These are phyloP conservation scores for Acrobasis consociella DNA, from an alignment of 2,888 invertebrate genomes.

Conservation along the genomic window DNA sequence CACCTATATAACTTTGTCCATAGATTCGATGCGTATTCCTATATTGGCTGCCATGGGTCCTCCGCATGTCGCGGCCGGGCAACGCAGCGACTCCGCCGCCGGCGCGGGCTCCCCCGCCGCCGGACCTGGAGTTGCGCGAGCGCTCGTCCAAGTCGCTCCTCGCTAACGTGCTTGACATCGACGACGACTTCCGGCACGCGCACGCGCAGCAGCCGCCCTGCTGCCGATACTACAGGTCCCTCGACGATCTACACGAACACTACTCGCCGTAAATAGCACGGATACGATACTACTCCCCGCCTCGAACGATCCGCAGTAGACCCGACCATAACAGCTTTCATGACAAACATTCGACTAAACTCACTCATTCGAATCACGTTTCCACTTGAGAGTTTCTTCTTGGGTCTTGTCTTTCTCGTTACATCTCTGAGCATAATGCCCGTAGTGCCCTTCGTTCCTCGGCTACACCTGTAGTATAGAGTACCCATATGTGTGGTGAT, in stretches of 20 bases:
- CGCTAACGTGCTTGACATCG: slow-evolving; percentile 98
- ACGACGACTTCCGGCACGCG: slow-evolving; percentile 95
- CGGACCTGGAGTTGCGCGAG: slow-evolving; percentile 94
- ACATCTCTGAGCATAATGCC: slow-evolving; percentile 69
- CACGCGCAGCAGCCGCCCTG: slow-evolving; percentile 88
- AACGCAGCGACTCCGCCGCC: slow-evolving; percentile 84
- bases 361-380: slow-evolving; percentile 50
- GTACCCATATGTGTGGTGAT: slow-evolving; percentile 68
- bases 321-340: slow-evolving; percentile 72
- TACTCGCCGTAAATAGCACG: slow-evolving; percentile 83
- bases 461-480: slow-evolving; percentile 75
- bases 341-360: slow-evolving; percentile 39
- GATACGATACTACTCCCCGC: slow-evolving; percentile 78
- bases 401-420: slow-evolving; percentile 59
- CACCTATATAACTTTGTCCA: neutral
- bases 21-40: slow-evolving; percentile 96
- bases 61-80: slow-evolving; percentile 94
- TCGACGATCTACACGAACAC: slow-evolving; percentile 83
- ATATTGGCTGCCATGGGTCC: slow-evolving; percentile 98
- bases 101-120: slow-evolving; percentile 89
- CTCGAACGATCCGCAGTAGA: slow-evolving; percentile 76
- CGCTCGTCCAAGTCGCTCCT: slow-evolving; percentile 96
- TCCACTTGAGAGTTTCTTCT: slow-evolving; percentile 44
- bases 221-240: slow-evolving; percentile 91
- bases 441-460: slow-evolving; percentile 76